phyloP scores from a whole-genome alignment of 1,140 invertebrate species.

The Maconellicoccus hirsutus region DNA sequence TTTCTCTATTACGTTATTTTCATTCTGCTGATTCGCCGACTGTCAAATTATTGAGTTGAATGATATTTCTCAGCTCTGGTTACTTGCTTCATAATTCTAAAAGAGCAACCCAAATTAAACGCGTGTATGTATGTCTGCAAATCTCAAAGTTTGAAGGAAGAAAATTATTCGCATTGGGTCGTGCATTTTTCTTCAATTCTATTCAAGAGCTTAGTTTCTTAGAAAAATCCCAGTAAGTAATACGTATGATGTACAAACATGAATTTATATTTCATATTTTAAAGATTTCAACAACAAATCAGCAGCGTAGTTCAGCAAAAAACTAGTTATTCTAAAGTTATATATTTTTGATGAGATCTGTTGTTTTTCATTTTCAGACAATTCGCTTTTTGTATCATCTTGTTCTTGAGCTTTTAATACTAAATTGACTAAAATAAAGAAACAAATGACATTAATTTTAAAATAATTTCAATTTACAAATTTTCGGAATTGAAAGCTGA shows the following conservation, averaged over 20 bases:
- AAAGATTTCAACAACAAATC: slow-evolving; percentile 11
- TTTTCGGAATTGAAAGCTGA: neutral
- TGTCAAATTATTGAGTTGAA: no score
- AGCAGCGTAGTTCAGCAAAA: slow-evolving; percentile 12
- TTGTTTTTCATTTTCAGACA: neutral
- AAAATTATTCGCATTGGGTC: no score
- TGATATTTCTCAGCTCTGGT: no score
- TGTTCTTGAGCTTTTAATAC: neutral
- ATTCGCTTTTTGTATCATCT: neutral
- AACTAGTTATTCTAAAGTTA: neutral
- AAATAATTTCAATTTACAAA: neutral
- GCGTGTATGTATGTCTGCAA: no score
- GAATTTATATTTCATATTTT: neutral
- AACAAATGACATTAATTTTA: neutral
- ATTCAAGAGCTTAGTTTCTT: no score
- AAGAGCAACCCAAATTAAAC: no score
- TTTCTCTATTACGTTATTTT: no score
- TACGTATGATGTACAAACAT: neutral
- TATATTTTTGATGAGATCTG: neutral
- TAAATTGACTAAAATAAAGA: neutral
- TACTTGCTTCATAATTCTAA: no score
- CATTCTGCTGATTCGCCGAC: no score
- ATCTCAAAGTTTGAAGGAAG: no score
- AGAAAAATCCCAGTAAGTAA: no score
- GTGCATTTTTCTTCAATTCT: no score